Evolutionary conservation across 2,113 vertebrate species (phyloP), one percentile per base, ranked within the genome.

Genomic region (Labeo catla): DNA sequence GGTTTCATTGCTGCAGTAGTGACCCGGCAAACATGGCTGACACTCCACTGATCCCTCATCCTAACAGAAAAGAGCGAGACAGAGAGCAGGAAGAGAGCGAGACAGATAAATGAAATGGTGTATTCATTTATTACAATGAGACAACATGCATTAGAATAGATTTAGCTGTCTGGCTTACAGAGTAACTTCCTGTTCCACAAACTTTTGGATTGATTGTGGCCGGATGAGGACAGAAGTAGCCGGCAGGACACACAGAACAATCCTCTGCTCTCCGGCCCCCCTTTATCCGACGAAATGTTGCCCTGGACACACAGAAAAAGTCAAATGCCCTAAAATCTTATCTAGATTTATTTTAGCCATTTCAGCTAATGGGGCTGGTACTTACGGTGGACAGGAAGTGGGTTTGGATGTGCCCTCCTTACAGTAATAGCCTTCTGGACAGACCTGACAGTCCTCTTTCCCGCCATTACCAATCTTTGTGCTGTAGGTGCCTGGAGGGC

Each of bases 171-270:
- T 54, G 13, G 34, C 96, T 95, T 93, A 98, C 97, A n/a, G 96
- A 98, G 92, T 95, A 98, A 89, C 93, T 97, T 88, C 97, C 97
- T 87, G 93, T 83, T 49, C 95, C 93, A 63, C 97, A 98, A 0
- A 93, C 86, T 85, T 13, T 91, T 47, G 97, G 96, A 84, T 89
- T 91, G 86, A 90, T 86, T 0, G 95, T 97, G 81, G 96, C 96
- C 87, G 94, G 93, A 74, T 93, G 90, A 49, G 96, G 95, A 89
- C 97, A 98, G 78, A 92, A 95, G 88, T 97, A 95, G 0, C 97
- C 97, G 43, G 94, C 95, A 10, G 96, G 95, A 86, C 97, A 97
- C 12, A 88, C 89, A 19, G 84, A 85, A 89, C 97, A 98, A 90
- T 96, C 95, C 83, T 92, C 92, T 19, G 91, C 86, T 76, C 65